Percentiles rank a stretch among this genome's conserved stretches.
These are phyloP conservation scores for Myotis lucifugus DNA, from an alignment of 2,113 vertebrate species.

Conservation along the genomic window DNA sequence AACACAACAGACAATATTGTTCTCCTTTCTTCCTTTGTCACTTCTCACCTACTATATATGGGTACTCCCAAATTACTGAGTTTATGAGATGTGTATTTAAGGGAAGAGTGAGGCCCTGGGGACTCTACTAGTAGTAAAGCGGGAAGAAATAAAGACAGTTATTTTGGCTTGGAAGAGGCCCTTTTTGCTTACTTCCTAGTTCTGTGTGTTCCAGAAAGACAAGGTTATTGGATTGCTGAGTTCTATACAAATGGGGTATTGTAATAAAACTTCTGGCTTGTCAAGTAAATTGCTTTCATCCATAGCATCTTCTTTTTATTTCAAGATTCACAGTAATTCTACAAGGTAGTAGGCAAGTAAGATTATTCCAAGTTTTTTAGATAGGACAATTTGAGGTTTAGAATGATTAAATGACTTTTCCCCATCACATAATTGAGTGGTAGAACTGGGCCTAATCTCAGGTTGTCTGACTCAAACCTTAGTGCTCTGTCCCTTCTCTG, in stretches of 20 bases:
- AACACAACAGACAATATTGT: neutral
- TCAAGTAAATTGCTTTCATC: slow-evolving; percentile 29
- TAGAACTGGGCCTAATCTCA: neutral
- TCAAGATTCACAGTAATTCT: slow-evolving; percentile 30
- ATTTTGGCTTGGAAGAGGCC: slow-evolving; percentile 18
- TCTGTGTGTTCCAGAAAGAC: slow-evolving; percentile 1
- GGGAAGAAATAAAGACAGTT: slow-evolving; percentile 41
- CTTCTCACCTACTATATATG: neutral
- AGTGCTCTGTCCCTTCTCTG: neutral
- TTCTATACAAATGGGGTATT: slow-evolving; percentile 4
- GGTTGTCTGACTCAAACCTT: neutral
- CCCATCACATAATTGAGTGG: neutral
- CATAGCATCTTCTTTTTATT: neutral
- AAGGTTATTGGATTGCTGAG: slow-evolving; percentile 25
- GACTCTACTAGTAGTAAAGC: neutral
- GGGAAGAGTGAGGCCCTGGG: neutral
- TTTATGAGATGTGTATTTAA: slow-evolving; percentile 46
- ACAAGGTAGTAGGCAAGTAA: neutral
- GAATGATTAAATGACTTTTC: slow-evolving; percentile 31
- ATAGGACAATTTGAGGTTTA: neutral
- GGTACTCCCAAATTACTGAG: neutral
- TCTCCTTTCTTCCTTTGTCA: slow-evolving; percentile 29
- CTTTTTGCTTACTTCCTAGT: slow-evolving; percentile 17
- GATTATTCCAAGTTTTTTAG: neutral
- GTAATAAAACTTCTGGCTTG: slow-evolving; percentile 14